These are phyloP conservation scores for Pachymerium ferrugineum DNA, from an alignment of 2,888 invertebrate genomes.

Conservation along the genomic window DNA sequence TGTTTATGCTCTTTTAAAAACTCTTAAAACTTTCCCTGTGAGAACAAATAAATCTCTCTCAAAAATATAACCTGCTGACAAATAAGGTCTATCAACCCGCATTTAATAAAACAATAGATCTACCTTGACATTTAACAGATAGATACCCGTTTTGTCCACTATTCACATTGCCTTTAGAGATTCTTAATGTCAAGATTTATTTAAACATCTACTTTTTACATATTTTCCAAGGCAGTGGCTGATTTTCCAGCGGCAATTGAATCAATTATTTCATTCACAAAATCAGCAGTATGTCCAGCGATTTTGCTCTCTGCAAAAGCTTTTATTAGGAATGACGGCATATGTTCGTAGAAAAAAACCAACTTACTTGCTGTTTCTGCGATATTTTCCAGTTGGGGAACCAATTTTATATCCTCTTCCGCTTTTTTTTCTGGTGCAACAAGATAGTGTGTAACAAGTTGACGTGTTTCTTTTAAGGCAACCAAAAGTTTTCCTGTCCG, in stretches of 20 bases:
- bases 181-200: not conserved
- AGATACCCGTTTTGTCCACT: not conserved
- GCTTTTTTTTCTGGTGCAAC: slow-evolving; percentile 50
- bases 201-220: not conserved
- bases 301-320: slow-evolving; percentile 66
- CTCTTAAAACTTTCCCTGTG: not conserved
- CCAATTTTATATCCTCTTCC: slow-evolving; percentile 60
- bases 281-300: slow-evolving; percentile 87
- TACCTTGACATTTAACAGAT: not conserved
- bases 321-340: not conserved
- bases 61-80: not conserved
- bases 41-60: not conserved
- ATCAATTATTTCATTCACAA: slow-evolving; percentile 85
- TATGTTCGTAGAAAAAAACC: not conserved
- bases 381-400: slow-evolving; percentile 64
- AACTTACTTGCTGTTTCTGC: slow-evolving; percentile 64
- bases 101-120: not conserved
- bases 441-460: slow-evolving; percentile 60
- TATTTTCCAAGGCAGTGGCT: slow-evolving; percentile 7
- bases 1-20: not conserved
- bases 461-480: slow-evolving; percentile 71
- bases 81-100: not conserved
- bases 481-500: slow-evolving; percentile 68
- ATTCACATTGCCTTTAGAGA: not conserved
- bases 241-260: slow-evolving; percentile 74